A percentile compares a stretch with the other conserved stretches of the same genome.
These are phyloP conservation scores for Arothron firmamentum DNA, from an alignment of 2,113 vertebrate genomes.

Conservation along the genomic window DNA sequence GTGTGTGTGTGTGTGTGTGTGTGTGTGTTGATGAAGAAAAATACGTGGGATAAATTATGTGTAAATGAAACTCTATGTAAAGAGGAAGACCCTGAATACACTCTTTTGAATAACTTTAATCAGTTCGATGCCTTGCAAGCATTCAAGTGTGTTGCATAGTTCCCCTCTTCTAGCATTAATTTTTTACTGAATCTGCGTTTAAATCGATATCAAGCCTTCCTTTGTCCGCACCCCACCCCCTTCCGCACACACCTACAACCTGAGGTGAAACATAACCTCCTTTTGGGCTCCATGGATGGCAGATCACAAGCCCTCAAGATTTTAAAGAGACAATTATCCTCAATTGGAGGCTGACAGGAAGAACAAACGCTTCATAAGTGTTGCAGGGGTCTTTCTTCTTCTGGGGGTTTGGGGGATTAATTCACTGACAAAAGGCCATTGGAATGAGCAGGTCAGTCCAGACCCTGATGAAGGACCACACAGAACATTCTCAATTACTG, in stretches of 20 bases:
- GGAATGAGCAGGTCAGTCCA: conserved; percentile 60
- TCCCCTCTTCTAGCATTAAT: conserved; percentile 4
- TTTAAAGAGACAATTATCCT: conserved; percentile 80
- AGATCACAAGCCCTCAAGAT: conserved; percentile 74
- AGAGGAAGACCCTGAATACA: neutral
- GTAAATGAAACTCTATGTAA: neutral
- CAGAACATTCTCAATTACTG: conserved; percentile 32
- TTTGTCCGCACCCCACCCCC: conserved; percentile 11
- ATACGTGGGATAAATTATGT: neutral
- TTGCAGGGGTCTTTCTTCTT: conserved; percentile 60
- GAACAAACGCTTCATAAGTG: conserved; percentile 75
- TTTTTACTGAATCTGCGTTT: conserved; percentile 35
- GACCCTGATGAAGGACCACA: conserved; percentile 42
- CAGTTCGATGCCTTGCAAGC: neutral
- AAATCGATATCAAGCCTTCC: conserved; percentile 46
- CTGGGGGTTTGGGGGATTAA: conserved; percentile 32
- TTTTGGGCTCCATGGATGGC: conserved; percentile 69
- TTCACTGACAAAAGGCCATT: conserved; percentile 41
- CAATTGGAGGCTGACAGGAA: conserved; percentile 76
- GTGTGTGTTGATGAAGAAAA: neutral
- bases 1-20: conserved; percentile 4
- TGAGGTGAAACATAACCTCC: conserved; percentile 65
- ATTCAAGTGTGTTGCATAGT: neutral
- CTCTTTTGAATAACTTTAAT: neutral
- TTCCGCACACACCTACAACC: conserved; percentile 7